Base-by-base conservation (phyloP, 1,140 invertebrate genomes). In the Atopsyche davidsoni region DNA sequence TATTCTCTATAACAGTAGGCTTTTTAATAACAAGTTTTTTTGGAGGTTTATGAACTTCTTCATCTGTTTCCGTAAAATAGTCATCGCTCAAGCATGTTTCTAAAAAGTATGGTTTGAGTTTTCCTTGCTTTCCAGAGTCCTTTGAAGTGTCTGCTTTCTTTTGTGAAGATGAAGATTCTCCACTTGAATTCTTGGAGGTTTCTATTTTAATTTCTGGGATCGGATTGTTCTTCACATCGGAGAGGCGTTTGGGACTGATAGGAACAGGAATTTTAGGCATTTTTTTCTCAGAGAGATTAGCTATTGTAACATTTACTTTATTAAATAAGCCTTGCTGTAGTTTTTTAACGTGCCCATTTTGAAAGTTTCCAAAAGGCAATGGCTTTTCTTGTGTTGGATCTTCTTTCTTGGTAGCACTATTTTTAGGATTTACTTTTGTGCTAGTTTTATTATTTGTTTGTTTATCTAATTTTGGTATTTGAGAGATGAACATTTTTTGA, bases 71-170 rank as follows among this genome's bases (percentile, higher is more conserved):
- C 1, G 74, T 68, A 59, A 75, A 77, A 56, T 79, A 75, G 49
- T 79, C 76, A 62, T 79, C 77, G 17, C 76, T 79, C 36, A 76
- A 72, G 59, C 77, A 79, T 11, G 77, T 77, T 60, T 79, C 77
- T 18, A 71, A 66, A 60, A 79, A 79, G 51, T 61, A 73, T 43
- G 62, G 61, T 24, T 65, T 57, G 38, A 65, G 65, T 51, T 66
- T 67, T 47, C 67, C 60, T 25, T 45, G 49, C 62, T 64, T 18
- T 34, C 61, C 46, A 14, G 51, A 22, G 35, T 43, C 36, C 23
- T 60, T 58, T 39, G 63, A 46, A 7, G 55, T 39, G 43, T 14
- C 7, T 7, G 13, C 4, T 23, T 3, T 32, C 13, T 13, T 14
- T 35, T 6, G n/a, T 28, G 24, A 28, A 7, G 24, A 6, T n/a